phyloP scores from a whole-genome alignment of 1,140 invertebrate species.

The Calosoma granatense region DNA sequence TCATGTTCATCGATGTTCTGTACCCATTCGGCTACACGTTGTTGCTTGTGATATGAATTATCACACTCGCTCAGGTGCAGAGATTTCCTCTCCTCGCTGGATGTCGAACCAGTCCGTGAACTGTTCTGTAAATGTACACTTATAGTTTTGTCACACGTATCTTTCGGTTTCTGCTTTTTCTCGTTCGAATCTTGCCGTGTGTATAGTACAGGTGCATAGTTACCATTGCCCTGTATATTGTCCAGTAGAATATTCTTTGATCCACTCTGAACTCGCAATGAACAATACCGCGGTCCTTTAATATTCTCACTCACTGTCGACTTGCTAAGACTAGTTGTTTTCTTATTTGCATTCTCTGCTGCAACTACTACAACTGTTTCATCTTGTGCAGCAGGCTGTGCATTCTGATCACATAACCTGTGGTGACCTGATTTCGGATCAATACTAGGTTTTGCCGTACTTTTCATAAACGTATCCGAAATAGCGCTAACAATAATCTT shows the following conservation, averaged over 20 bases:
- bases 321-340: conserved; percentile 30
- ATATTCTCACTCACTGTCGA: conserved; percentile 33
- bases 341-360: conserved; percentile 24
- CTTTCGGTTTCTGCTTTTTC: background rate
- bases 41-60: conserved; percentile 24
- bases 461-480: background rate
- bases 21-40: conserved; percentile 29
- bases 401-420: conserved; percentile 43
- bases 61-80: conserved; percentile 16
- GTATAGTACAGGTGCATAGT: conserved; percentile 55
- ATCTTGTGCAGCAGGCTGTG: conserved; percentile 13
- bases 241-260: conserved; percentile 69
- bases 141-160: background rate
- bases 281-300: conserved; percentile 55
- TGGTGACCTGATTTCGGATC: conserved; percentile 47
- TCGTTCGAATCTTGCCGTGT: conserved; percentile 37
- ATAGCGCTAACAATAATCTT: conserved; percentile 5
- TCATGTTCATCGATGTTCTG: conserved; percentile 24
- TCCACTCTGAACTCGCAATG: conserved; percentile 57
- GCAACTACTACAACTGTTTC: conserved; percentile 26
- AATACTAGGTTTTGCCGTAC: conserved; percentile 26
- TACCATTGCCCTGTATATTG: conserved; percentile 59
- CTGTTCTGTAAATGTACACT: background rate
- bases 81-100: conserved; percentile 22
- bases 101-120: conserved; percentile 17